Evolutionary conservation across 2,888 invertebrate genomes (phyloP), one percentile per base, ranked within the genome.

Genomic region (Chloroclysta siterata): DNA sequence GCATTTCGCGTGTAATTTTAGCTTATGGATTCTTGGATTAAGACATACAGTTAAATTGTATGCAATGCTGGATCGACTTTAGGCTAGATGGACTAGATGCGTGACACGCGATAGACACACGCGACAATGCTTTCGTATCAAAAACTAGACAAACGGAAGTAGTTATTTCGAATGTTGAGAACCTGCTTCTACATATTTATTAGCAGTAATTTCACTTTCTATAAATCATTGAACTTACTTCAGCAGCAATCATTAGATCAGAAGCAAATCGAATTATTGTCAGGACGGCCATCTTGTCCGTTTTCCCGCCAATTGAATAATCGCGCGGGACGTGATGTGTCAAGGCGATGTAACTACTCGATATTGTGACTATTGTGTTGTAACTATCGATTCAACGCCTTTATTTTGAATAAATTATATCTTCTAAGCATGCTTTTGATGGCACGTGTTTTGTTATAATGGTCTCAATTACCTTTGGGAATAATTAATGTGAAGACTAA

Each of bases 221-320:
- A 33, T 33, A 33, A 8, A 33, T 5, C 33, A 33, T 1, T 8
- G 33, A 33, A 33, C 33, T 29, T 29, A 29, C 8, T 39, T 10
- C 36, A 11, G 11, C 8, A 39, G 2, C 36, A 39, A 39, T 39
- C 36, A 33, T 7, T 22, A 22, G 22, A 33, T 33, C 33, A 33
- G 33, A 33, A 33, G 33, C 36, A 6, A 39, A 14, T 29, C 14
- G 2, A 33, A 33, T 50, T 50, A 50, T 33, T 33, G 14, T n/a
- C 15, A 11, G 56, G 73, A 66, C 83, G 73, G 84, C 89, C 87
- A 87, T 89, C 76, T 88, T 88, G 85, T 78, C 79, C 79, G 79
- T 81, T 83, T 78, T 81, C 77, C 80, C 82, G 82, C 78, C 89
- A 90, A 90, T 87, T 90, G 89, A 77, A 90, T 88, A 87, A 90